Evolutionary conservation across 1,140 invertebrate species (phyloP), one percentile per base, ranked within the genome.

Genomic region (Nomia melanderi): DNA sequence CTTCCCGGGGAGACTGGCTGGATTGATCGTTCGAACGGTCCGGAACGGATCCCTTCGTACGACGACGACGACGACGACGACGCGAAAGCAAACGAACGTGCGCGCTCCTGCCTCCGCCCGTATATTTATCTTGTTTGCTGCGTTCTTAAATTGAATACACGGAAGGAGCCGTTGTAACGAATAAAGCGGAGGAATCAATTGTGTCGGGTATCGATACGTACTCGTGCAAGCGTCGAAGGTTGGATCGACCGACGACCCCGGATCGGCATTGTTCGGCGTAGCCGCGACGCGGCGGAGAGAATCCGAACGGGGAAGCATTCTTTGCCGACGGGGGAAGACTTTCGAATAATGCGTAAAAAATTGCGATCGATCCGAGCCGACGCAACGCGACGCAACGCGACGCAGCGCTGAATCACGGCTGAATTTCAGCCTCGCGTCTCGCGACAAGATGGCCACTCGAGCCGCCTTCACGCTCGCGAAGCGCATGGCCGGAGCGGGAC

Each of bases 1-100:
- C 83, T 83, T 76, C 77, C 64, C 57, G 69, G 73, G 77, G 20
- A 77, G 77, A 70, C 62, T 57, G 33, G 29, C 23, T 12, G 53
- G 27, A 71, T 76, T 60, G 67, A 78, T 71, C 41, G 47, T 72
- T 36, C 60, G 36, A 53, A 36, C 33, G 8, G 39, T 5, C 33
- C 14, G 27, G 50, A 27, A 31, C 11, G 20, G 20, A 27, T 53
- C 3, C 17, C 66, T n/a, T n/a, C n/a, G n/a, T n/a, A n/a, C n/a
- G n/a, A n/a, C n/a, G n/a, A n/a, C n/a, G n/a, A n/a, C n/a, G n/a
- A n/a, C n/a, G 44, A 54, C 25, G 23, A n/a, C 25, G 3, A 17
- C 23, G 20, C 17, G 54, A 3, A n/a, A n/a, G 31, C 8, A 36
- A 59, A 62, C 44, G 4, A 62, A 41, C 39, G 23, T 8, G 8